phyloP scores from a whole-genome alignment of 2,113 vertebrate genomes.

The Stigmatopora nigra region DNA sequence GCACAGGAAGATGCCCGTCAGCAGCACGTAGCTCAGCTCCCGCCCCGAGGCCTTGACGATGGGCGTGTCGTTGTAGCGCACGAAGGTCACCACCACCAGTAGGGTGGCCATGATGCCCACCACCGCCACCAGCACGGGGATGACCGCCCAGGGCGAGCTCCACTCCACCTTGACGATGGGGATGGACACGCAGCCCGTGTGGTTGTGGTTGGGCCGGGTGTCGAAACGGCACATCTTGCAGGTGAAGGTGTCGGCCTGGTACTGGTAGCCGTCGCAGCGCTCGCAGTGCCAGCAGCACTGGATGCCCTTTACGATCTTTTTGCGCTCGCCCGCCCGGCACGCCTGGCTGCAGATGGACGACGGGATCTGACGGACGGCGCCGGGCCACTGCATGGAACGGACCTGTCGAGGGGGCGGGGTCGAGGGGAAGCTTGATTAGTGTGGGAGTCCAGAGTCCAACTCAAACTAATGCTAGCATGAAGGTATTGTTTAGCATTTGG shows the following conservation, averaged over 20 bases:
- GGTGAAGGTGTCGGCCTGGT: constrained; percentile 68
- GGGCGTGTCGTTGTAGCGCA: constrained; percentile 72
- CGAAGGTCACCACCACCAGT: constrained; percentile 69
- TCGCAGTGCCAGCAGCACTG: constrained; percentile 75
- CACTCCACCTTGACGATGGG: constrained; percentile 73
- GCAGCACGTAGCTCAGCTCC: constrained; percentile 71
- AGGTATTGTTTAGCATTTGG: too few relatives aligned
- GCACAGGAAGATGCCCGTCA: constrained; percentile 73
- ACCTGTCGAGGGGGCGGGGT: constrained; percentile 54
- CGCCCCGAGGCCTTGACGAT: constrained; percentile 72
- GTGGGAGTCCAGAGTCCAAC: too few relatives aligned
- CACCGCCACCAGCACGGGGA: constrained; percentile 68
- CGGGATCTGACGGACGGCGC: constrained; percentile 60
- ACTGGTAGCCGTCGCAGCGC: constrained; percentile 72
- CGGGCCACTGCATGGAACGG: constrained; percentile 67
- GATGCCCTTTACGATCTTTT: constrained; percentile 73
- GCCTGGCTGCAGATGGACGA: constrained; percentile 70
- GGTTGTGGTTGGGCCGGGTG: constrained; percentile 66
- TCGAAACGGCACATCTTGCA: constrained; percentile 74
- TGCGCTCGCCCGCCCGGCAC: constrained; percentile 67
- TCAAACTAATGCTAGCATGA: too few relatives aligned
- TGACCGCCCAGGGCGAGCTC: constrained; percentile 73
- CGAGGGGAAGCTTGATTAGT: too few relatives aligned
- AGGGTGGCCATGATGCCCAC: constrained; percentile 70
- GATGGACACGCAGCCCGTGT: constrained; percentile 68